These are phyloP conservation scores for Neotoxoptera formosana DNA, from an alignment of 1,140 invertebrate species.

Conservation along the genomic window DNA sequence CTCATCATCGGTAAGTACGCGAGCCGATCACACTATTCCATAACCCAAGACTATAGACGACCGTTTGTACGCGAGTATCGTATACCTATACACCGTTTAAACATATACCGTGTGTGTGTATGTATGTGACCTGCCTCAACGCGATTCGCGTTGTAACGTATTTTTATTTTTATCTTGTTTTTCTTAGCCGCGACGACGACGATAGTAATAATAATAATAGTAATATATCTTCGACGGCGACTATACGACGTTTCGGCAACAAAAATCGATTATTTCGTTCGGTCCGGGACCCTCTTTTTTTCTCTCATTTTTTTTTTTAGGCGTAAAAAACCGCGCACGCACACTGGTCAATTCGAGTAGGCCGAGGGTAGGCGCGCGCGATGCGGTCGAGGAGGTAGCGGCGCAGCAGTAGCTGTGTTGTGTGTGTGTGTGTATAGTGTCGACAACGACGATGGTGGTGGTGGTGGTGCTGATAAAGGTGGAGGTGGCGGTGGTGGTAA, in stretches of 20 bases:
- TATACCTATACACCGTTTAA: neutral
- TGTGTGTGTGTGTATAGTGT: neutral
- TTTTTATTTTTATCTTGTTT: conserved; percentile 25
- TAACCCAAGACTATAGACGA: neutral
- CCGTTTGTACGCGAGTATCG: neutral
- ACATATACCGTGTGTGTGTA: neutral
- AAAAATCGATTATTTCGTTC: conserved; percentile 26
- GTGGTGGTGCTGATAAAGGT: neutral
- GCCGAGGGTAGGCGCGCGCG: conserved; percentile 38
- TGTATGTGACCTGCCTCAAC: conserved; percentile 39
- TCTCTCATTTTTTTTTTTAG: neutral
- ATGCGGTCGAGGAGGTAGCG: neutral
- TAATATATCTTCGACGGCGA: neutral
- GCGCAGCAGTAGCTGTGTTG: neutral
- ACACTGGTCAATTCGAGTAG: conserved; percentile 24
- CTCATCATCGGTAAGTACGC: conserved; percentile 46
- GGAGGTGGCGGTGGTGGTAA: neutral
- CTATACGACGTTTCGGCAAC: neutral
- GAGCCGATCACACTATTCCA: neutral
- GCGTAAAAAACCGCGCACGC: conserved; percentile 30
- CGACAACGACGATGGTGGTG: neutral
- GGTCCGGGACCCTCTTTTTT: neutral
- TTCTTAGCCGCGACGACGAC: neutral
- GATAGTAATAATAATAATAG: neutral
- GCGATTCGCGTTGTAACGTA: neutral